These are phyloP conservation scores for Leptinotarsa peninsularis DNA, from an alignment of 2,888 invertebrate genomes.

Conservation along the genomic window DNA sequence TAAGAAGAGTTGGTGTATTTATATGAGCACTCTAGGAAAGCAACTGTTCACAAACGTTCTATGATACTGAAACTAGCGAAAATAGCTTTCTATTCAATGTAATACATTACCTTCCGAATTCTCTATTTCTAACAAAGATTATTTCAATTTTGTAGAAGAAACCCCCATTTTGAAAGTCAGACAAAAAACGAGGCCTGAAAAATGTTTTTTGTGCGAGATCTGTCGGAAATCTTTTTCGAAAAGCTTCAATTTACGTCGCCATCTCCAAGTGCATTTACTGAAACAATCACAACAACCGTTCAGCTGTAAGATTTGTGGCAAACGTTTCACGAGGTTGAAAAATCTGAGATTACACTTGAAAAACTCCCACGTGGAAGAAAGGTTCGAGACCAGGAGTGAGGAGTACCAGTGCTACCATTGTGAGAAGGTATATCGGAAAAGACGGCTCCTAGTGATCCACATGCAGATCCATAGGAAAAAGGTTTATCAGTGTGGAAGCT, in stretches of 20 bases:
- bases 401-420: slow-evolving; percentile 2
- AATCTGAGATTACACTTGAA: background rate
- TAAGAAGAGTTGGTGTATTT: no score
- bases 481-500: background rate
- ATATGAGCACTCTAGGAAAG: no score
- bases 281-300: background rate
- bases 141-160: no score
- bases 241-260: background rate
- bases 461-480: background rate
- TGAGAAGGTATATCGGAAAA: background rate
- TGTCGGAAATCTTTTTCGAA: background rate
- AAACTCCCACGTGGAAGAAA: background rate
- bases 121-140: no score
- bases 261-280: background rate
- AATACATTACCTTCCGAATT: no score
- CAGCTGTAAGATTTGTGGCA: background rate
- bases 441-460: background rate
- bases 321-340: background rate
- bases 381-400: background rate
- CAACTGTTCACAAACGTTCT: no score
- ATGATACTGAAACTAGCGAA: no score
- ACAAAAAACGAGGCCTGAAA: no score
- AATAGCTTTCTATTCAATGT: no score
- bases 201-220: background rate
- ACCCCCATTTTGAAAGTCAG: no score